Evolutionary conservation across 1,140 invertebrate species (phyloP).

Genomic region (Orius insidiosus): DNA sequence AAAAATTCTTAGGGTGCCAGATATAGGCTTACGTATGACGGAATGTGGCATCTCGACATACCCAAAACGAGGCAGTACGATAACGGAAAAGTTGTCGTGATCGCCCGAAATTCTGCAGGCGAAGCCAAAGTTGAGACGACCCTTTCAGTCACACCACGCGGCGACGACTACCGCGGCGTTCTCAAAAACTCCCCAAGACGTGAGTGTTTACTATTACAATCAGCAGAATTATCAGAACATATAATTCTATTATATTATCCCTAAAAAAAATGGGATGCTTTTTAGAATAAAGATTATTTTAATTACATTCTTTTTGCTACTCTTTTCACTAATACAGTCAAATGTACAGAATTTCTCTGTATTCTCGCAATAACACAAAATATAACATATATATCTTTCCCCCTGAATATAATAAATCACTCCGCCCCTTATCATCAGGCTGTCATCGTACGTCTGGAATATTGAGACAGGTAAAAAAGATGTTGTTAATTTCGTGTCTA

Average conservation of each 20-base stretch:
- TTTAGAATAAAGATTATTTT: conserved; percentile 1
- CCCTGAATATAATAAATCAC: not conserved
- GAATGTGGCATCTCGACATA: conserved; percentile 95
- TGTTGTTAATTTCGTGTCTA: no score
- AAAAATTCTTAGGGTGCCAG: conserved; percentile 55
- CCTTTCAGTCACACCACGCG: conserved; percentile 76
- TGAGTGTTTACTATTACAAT: conserved; percentile 40
- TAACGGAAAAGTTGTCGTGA: conserved; percentile 80
- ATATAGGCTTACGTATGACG: conserved; percentile 90
- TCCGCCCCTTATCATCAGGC: no score
- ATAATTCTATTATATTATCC: conserved; percentile 15
- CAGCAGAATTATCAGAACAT: conserved; percentile 3
- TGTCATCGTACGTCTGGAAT: no score
- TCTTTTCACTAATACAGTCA: conserved; percentile 6
- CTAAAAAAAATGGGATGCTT: conserved; percentile 3
- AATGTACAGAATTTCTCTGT: not conserved
- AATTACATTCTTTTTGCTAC: conserved; percentile 9
- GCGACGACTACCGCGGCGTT: conserved; percentile 87
- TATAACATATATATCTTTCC: not conserved
- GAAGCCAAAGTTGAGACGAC: conserved; percentile 76
- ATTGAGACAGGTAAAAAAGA: no score
- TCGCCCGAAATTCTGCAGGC: conserved; percentile 81
- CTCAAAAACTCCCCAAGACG: conserved; percentile 89
- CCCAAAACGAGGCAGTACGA: conserved; percentile 93
- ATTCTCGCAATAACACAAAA: not conserved